Base-by-base conservation (phyloP, 2,113 vertebrate species). In the Lathamus discolor region DNA sequence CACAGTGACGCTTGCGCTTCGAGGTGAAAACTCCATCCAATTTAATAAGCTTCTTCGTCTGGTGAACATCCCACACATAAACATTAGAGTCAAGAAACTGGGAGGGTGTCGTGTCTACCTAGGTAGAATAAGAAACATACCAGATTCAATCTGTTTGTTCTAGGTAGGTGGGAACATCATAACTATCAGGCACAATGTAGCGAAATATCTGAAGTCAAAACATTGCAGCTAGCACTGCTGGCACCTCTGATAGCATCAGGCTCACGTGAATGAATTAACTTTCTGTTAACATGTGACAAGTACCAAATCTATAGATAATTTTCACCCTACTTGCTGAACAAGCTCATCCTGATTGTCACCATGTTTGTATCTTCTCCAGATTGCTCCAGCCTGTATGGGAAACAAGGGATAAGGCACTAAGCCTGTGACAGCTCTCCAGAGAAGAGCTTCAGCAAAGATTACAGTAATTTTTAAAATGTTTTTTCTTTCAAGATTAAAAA, bases 61-160 rank as follows among this genome's bases (percentile, higher is more conserved):
- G 98, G 86, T 99, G 98, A 89, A 98, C 86, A 28, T 99, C 99
- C 99, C 99, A 99, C 86, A 99, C 73, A 81, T 99, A 99, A 73
- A 99, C 97, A 48, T 88, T 99, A 37, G 97, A 97, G 97, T 99
- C 99, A 16, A 98, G 97, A 84, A 99, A 99, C 97, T 99, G 99
- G 84, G 98, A 90, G 3, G 98, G 98, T 15, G 97, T 98, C 5
- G 98, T 98, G 95, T 99, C 99, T 83, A 99, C 98, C 99, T 99
- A 44, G 44, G 35, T 68, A 29, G 70, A 82, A 41, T 43, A 81
- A 90, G 68, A 63, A 82, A 49, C 35, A 79, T 4, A 44, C 33
- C 29, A 95, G 49, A 72, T 29, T 95, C 35, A 31, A 62, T 52
- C 17, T 69, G 20, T 39, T 77, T 46, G 77, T 31, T 75, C 64